A percentile compares a stretch with the other conserved stretches of the same genome.
phyloP scores from a whole-genome alignment of 2,888 invertebrate species.

The Opisthograptis luteolata region DNA sequence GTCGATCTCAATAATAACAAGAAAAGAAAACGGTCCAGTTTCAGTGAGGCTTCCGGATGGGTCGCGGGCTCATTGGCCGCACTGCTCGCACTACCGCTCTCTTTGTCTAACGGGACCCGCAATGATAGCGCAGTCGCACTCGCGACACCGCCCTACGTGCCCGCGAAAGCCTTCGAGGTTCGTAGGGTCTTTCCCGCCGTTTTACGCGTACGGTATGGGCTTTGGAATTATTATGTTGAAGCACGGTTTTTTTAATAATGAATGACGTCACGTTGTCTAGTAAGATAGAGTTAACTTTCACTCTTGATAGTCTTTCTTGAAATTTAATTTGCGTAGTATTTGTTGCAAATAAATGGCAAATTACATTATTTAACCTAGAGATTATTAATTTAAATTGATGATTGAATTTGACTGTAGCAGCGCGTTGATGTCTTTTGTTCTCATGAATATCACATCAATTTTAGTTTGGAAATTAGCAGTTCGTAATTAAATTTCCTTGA shows the following conservation, averaged over 20 bases:
- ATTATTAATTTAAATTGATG: neutral
- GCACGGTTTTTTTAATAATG: conserved; percentile 4
- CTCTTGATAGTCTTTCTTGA: neutral
- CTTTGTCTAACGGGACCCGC: conserved; percentile 78
- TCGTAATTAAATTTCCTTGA: too few relatives aligned
- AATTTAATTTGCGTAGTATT: neutral
- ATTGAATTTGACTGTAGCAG: neutral
- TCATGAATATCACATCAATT: conserved; percentile 26
- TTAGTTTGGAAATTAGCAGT: neutral
- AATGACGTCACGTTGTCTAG: neutral
- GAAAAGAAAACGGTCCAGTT: conserved; percentile 85
- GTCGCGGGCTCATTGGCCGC: conserved; percentile 67
- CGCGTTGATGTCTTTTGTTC: conserved; percentile 70
- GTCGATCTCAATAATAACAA: conserved; percentile 84
- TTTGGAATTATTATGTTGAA: neutral
- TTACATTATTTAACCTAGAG: neutral
- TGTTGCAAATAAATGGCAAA: neutral
- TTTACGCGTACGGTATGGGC: conserved; percentile 48
- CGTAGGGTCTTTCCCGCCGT: conserved; percentile 50
- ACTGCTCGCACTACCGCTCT: conserved; percentile 69
- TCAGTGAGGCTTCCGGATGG: conserved; percentile 84
- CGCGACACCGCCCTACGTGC: conserved; percentile 68
- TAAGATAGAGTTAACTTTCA: neutral
- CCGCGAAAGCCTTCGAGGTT: conserved; percentile 32
- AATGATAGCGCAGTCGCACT: conserved; percentile 78